Evolutionary conservation across 1,140 invertebrate species (phyloP).

Genomic region (Harlomillsia oculata): DNA sequence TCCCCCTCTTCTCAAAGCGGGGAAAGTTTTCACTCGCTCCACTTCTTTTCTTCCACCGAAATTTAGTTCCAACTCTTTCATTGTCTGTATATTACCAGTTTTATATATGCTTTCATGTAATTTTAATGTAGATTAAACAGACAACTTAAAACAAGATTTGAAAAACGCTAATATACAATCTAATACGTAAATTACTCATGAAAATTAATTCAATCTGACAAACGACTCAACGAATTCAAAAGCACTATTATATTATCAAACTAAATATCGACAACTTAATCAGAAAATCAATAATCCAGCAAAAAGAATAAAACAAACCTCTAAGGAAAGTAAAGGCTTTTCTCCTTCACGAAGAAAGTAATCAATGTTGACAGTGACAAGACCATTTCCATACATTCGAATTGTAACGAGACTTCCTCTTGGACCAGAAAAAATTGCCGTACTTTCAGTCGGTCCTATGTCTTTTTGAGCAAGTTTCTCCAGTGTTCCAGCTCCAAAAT

Average conservation of each 20-base stretch:
- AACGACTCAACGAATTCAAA: too few relatives aligned
- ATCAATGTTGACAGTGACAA: conserved; percentile 61
- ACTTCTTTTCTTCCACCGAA: conserved; percentile 59
- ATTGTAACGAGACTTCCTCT: conserved; percentile 47
- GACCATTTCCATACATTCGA: conserved; percentile 22
- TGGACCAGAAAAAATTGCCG: conserved; percentile 57
- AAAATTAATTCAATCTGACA: too few relatives aligned
- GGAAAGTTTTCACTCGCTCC: conserved; percentile 66
- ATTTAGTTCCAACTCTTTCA: conserved; percentile 58
- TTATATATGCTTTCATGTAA: too few relatives aligned
- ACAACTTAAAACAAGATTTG: too few relatives aligned
- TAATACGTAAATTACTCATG: too few relatives aligned
- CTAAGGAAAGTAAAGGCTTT: conserved; percentile 57
- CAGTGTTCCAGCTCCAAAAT: conserved; percentile 9
- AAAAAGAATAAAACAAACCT: conserved; percentile 48
- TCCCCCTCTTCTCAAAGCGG: conserved; percentile 68
- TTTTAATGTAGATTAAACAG: too few relatives aligned
- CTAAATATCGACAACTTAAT: background rate
- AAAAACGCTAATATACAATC: too few relatives aligned
- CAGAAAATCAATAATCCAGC: background rate
- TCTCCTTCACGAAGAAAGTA: conserved; percentile 64
- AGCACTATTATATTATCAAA: background rate
- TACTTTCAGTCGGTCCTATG: conserved; percentile 37
- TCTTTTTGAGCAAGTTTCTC: background rate
- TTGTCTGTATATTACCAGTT: conserved; percentile 45